A percentile compares a stretch with the other conserved stretches of the same genome.
Conservation (phyloP, 2,888 invertebrate genomes). For the Drosophila pseudotalamancana region DNA sequence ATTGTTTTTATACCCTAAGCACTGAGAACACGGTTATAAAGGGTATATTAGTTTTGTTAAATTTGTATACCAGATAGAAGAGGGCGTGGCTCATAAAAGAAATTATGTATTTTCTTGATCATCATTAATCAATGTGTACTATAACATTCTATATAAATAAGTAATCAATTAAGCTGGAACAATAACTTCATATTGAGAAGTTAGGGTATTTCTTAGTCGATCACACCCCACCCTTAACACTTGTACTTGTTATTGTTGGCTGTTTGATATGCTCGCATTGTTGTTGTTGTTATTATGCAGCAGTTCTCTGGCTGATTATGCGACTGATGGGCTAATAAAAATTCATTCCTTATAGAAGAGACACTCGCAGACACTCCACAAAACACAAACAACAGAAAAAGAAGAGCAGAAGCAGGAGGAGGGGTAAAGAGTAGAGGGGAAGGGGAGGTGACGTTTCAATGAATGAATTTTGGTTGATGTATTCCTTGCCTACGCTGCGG, state of each 20-base stretch:
- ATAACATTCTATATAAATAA: no score
- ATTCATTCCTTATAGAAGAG: conserved; percentile 64
- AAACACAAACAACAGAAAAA: conserved; percentile 20
- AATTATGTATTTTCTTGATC: no score
- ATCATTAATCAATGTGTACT: no score
- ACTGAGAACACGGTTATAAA: no score
- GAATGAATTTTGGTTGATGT: conserved; percentile 21
- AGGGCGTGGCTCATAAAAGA: no score
- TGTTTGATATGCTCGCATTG: conserved; percentile 51
- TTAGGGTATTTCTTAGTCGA: no score
- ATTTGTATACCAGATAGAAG: no score
- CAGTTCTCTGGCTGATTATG: conserved; percentile 67
- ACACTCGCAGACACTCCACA: conserved; percentile 24
- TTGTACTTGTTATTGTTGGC: conserved; percentile 53
- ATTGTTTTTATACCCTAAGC: conserved; percentile 38
- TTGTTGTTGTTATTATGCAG: conserved; percentile 69
- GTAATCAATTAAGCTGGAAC: no score
- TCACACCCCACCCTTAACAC: no score
- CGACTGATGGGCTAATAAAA: conserved; percentile 74
- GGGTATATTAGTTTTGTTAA: no score
- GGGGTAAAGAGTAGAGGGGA: background rate
- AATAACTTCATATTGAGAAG: no score
- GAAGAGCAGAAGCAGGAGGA: background rate
- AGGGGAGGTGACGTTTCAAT: conserved; percentile 11
- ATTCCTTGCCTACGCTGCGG: background rate